Evolutionary conservation across 2,797 vertebrate genomes (phyloP).

Genomic region (Myotis daubentonii): DNA sequence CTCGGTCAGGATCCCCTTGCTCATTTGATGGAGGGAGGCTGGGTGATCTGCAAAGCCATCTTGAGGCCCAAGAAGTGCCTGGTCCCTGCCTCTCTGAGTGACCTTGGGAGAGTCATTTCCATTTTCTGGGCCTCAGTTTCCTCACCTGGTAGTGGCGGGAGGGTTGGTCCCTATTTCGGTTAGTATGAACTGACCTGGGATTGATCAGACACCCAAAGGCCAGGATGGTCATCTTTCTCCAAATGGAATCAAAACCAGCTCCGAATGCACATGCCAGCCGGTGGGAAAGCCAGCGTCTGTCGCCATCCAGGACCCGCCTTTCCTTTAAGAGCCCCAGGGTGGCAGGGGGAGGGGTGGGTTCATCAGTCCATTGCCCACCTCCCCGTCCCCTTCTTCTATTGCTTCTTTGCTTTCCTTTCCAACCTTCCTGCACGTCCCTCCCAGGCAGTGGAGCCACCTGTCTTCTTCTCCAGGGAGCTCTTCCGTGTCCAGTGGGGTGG

Average conservation of each 20-base stretch:
- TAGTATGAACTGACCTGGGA: neutral
- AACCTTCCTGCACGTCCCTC: neutral
- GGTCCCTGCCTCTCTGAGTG: neutral
- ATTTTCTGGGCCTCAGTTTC: neutral
- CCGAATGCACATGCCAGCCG: neutral
- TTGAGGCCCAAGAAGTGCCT: neutral
- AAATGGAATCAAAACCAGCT: neutral
- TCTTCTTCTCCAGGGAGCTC: neutral
- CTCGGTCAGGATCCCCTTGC: neutral
- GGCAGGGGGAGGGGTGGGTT: rapidly evolving
- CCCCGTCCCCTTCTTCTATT: neutral
- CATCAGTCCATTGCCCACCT: rapidly evolving
- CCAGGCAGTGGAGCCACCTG: no score
- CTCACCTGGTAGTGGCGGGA: neutral
- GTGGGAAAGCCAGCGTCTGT: neutral
- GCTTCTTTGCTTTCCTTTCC: neutral
- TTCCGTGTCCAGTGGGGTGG: neutral
- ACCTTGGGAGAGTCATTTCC: neutral
- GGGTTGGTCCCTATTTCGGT: neutral
- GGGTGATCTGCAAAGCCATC: neutral
- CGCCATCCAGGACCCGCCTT: rapidly evolving
- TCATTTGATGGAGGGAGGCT: neutral
- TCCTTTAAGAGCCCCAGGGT: neutral
- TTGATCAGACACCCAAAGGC: neutral
- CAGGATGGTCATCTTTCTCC: neutral